phyloP scores from a whole-genome alignment of 2,113 vertebrate genomes.

The Hystrix brachyura region DNA sequence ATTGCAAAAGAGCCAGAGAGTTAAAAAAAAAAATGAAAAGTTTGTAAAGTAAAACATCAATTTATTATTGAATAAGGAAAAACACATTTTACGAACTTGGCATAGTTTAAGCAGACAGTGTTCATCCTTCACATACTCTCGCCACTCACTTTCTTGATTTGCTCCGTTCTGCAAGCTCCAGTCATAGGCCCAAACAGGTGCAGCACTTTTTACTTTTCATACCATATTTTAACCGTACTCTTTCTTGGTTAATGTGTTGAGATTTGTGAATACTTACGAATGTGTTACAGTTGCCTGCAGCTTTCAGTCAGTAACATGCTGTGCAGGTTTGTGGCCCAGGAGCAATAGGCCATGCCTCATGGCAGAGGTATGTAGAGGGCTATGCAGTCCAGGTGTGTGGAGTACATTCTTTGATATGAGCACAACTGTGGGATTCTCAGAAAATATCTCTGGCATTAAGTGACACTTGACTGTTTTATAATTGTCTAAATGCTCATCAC shows the following conservation, averaged over 20 bases:
- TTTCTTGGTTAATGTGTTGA: background rate
- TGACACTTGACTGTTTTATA: background rate
- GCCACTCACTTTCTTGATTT: background rate
- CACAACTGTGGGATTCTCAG: background rate
- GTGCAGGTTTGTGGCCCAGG: too few species aligned
- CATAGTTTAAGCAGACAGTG: background rate
- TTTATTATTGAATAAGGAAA: background rate
- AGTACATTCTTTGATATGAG: background rate
- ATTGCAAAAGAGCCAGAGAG: background rate
- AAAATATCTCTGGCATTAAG: background rate
- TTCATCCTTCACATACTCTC: too few species aligned
- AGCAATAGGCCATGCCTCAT: background rate
- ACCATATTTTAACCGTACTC: background rate
- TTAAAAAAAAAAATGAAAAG: background rate
- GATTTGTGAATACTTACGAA: background rate
- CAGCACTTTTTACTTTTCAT: too few species aligned
- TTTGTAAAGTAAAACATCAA: background rate
- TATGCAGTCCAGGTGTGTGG: background rate
- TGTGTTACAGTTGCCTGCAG: background rate
- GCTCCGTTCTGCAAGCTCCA: background rate
- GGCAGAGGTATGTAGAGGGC: accelerated
- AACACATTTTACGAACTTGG: background rate
- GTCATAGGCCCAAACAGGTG: background rate
- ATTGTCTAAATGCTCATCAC: background rate
- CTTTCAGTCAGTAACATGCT: background rate